Conservation (phyloP, 1,140 invertebrate species). For the Holotrichia oblita region DNA sequence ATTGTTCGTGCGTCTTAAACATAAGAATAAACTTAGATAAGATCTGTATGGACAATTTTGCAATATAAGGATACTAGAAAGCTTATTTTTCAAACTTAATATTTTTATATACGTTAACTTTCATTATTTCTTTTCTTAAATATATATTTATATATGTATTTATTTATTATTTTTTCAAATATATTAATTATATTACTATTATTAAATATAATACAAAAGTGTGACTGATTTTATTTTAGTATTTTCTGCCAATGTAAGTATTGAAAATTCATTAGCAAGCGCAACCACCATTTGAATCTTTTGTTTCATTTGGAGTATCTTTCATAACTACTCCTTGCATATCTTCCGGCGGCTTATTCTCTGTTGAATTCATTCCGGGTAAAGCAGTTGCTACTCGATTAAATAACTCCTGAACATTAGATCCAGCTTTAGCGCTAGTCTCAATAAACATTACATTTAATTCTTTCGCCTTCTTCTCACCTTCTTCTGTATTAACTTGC, state of each 20-base stretch:
- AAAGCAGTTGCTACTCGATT: constrained; percentile 96
- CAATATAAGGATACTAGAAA: too few species aligned
- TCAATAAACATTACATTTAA: constrained; percentile 99
- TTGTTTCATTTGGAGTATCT: constrained; percentile 92
- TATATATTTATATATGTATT: too few species aligned
- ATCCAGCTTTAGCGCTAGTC: constrained; percentile 98
- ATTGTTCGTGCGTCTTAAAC: too few species aligned
- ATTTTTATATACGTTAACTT: too few species aligned
- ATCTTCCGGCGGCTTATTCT: constrained; percentile 94
- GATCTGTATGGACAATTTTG: too few species aligned
- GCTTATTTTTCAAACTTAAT: too few species aligned
- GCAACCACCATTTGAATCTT: constrained; percentile 90
- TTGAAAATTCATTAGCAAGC: constrained; percentile 71
- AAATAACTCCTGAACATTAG: constrained; percentile 99
- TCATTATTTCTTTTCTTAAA: too few species aligned
- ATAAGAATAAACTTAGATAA: too few species aligned
- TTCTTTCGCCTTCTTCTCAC: constrained; percentile 98
- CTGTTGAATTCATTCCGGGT: constrained; percentile 97
- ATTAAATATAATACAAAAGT: too few species aligned
- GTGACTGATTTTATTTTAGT: too few species aligned
- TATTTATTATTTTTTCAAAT: too few species aligned
- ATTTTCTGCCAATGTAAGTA: background rate
- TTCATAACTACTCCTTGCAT: constrained; percentile 98
- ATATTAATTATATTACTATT: too few species aligned
- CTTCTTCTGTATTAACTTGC: constrained; percentile 98